A percentile compares a stretch with the other conserved stretches of the same genome.
phyloP scores from a whole-genome alignment of 2,113 vertebrate genomes.

The Ictalurus furcatus region DNA sequence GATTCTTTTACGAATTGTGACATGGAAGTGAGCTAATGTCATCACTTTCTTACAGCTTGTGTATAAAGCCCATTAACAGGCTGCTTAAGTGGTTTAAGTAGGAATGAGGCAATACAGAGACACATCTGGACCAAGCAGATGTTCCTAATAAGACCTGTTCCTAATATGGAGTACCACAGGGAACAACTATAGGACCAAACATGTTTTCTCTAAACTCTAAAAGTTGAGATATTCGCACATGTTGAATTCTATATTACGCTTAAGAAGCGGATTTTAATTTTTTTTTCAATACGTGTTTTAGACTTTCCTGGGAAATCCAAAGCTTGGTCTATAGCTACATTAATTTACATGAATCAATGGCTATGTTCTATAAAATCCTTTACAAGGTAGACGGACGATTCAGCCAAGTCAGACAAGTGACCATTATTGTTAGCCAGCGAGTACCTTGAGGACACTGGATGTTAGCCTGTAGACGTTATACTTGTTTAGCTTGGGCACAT shows the following conservation, averaged over 20 bases:
- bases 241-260: neutral
- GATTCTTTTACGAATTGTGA: neutral
- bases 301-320: neutral
- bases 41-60: neutral
- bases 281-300: neutral
- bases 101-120: neutral
- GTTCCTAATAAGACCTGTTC: neutral
- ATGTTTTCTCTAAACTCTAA: neutral
- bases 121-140: conserved; percentile 32
- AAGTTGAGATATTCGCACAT: neutral
- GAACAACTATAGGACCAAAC: neutral
- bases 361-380: neutral
- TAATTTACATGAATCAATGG: neutral
- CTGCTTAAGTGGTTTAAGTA: conserved; percentile 12
- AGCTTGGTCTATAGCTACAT: neutral
- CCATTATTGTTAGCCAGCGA: too few species aligned
- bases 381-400: neutral
- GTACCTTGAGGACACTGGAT: neutral
- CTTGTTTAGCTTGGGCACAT: neutral
- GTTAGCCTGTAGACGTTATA: neutral
- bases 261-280: neutral
- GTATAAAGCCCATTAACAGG: conserved; percentile 21
- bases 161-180: neutral
- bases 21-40: conserved; percentile 17
- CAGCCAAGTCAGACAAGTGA: neutral